These are phyloP conservation scores for Apotomis betuletana DNA, from an alignment of 2,888 invertebrate species.

Conservation along the genomic window DNA sequence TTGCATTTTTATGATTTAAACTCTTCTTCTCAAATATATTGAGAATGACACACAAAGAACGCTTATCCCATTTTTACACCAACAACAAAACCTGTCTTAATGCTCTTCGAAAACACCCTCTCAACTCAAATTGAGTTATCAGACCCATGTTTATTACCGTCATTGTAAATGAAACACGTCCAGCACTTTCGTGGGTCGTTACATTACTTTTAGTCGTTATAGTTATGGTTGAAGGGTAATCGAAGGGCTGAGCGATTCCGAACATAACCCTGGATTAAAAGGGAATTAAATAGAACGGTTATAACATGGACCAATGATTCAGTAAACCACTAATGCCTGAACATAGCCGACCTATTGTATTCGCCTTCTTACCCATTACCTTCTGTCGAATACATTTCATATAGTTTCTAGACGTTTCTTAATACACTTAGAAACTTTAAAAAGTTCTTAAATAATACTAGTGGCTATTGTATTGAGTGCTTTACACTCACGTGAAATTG, in stretches of 20 bases:
- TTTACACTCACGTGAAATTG: too few relatives aligned
- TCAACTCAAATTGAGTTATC: conserved; percentile 12
- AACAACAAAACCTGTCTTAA: not conserved
- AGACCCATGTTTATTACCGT: conserved; percentile 29
- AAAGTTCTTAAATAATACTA: too few relatives aligned
- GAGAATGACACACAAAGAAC: not conserved
- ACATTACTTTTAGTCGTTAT: conserved; percentile 23
- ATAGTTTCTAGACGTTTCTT: too few relatives aligned
- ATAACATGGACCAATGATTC: not conserved
- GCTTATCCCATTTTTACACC: not conserved
- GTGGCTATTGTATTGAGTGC: too few relatives aligned
- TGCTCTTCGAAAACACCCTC: not conserved
- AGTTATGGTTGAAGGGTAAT: conserved; percentile 19
- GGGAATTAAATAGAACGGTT: not conserved
- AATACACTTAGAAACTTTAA: too few relatives aligned
- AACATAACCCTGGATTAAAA: conserved; percentile 13
- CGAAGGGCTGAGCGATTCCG: conserved; percentile 10
- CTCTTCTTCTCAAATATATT: too few relatives aligned
- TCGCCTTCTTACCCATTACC: too few relatives aligned
- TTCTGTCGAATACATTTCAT: too few relatives aligned
- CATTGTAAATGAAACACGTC: conserved; percentile 25
- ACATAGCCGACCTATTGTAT: too few relatives aligned
- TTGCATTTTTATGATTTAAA: too few relatives aligned
- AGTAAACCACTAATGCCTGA: too few relatives aligned
- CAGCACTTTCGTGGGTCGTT: conserved; percentile 13